These are phyloP conservation scores for Sinotaia quadrata DNA, from an alignment of 2,888 invertebrate genomes.

Conservation along the genomic window DNA sequence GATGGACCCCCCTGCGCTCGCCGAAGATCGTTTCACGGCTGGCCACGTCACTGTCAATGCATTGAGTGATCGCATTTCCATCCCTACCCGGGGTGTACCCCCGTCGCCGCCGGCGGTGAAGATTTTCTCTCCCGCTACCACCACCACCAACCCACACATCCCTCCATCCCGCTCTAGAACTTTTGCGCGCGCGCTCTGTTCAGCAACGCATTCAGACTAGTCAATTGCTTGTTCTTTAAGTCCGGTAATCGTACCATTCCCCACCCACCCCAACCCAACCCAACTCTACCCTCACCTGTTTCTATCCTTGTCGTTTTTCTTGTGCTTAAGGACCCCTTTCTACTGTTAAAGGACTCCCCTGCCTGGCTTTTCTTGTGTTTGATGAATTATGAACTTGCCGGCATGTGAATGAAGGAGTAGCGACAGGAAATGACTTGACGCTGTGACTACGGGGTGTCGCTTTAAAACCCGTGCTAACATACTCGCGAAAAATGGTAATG, in stretches of 20 bases:
- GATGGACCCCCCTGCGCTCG: too few relatives aligned
- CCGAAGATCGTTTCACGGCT: constrained; percentile 15
- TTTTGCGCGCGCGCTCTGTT: neutral
- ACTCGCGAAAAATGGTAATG: neutral
- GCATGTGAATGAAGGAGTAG: constrained; percentile 13
- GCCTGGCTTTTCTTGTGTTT: constrained; percentile 7
- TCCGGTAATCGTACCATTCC: constrained; percentile 1
- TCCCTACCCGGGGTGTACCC: constrained; percentile 4
- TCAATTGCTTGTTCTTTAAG: constrained; percentile 10
- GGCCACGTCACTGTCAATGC: constrained; percentile 17
- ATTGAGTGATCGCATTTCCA: constrained; percentile 11
- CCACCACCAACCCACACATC: neutral
- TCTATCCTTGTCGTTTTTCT: neutral
- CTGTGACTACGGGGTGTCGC: constrained; percentile 11
- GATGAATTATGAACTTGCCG: constrained; percentile 17
- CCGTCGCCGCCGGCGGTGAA: neutral
- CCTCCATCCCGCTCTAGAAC: neutral
- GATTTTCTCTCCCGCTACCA: neutral
- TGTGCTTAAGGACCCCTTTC: neutral
- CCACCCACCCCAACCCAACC: neutral
- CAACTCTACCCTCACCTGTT: neutral
- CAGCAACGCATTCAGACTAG: neutral
- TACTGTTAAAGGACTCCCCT: neutral
- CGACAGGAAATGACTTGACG: constrained; percentile 27
- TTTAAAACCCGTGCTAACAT: neutral